Conservation (phyloP, 2,888 invertebrate genomes). For the Calephelis perditalis region DNA sequence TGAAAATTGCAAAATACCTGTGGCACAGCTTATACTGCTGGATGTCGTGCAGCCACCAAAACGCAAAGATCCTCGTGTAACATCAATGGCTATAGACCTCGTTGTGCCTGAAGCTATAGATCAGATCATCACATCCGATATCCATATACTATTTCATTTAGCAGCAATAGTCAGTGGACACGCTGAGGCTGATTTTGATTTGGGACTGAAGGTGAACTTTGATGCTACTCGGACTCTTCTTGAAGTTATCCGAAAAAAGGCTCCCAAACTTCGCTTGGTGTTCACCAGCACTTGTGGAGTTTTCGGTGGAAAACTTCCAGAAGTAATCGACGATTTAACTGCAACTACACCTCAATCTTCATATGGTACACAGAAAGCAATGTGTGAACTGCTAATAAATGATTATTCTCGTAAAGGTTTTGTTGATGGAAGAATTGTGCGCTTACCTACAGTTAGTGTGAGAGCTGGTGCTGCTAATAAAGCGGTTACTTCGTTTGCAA, state of each 20-base stretch:
- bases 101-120: background rate
- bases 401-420: conserved; percentile 61
- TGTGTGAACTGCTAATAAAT: conserved; percentile 56
- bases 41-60: background rate
- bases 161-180: conserved; percentile 41
- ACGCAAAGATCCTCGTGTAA: conserved; percentile 6
- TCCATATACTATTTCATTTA: background rate
- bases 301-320: conserved; percentile 51
- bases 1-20: conserved; percentile 34
- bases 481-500: conserved; percentile 65
- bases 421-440: conserved; percentile 50
- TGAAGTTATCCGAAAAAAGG: conserved; percentile 44
- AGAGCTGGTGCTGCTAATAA: conserved; percentile 55
- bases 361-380: conserved; percentile 60
- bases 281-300: conserved; percentile 56
- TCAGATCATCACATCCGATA: background rate
- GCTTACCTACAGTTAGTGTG: conserved; percentile 61
- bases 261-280: conserved; percentile 43
- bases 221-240: conserved; percentile 56
- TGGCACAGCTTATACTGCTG: conserved; percentile 24
- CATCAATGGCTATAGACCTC: background rate
- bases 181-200: conserved; percentile 15
- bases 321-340: conserved; percentile 44
- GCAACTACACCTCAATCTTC: conserved; percentile 55
- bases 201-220: conserved; percentile 7